Evolutionary conservation across 2,113 vertebrate species (phyloP).

Genomic region (Castor canadensis): DNA sequence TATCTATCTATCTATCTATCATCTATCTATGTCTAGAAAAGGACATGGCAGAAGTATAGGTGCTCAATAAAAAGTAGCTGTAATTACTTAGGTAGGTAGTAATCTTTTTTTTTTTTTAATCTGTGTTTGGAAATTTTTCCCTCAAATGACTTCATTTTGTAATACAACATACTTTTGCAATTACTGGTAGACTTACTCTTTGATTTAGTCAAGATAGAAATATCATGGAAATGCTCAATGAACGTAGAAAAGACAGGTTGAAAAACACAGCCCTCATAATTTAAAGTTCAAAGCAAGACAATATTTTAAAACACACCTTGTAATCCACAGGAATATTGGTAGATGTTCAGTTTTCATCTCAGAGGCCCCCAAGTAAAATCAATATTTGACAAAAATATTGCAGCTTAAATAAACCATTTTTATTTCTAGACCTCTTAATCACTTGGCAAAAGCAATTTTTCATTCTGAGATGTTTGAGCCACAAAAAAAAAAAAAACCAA

Average conservation of each 20-base stretch:
- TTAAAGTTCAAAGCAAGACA: slow-evolving; percentile 23
- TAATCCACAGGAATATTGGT: background rate
- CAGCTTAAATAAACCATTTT: background rate
- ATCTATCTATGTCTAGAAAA: background rate
- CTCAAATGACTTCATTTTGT: background rate
- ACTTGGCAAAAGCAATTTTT: background rate
- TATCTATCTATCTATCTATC: background rate
- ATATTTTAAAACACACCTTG: background rate
- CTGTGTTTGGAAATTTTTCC: background rate
- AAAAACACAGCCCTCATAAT: background rate
- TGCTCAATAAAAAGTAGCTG: background rate
- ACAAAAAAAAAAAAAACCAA: slow-evolving; percentile 29
- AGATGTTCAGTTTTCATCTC: background rate
- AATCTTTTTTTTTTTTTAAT: no score
- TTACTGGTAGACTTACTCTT: background rate
- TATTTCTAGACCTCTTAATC: background rate
- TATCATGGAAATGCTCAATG: background rate
- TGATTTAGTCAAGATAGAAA: slow-evolving; percentile 34
- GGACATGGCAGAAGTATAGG: background rate
- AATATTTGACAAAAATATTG: background rate
- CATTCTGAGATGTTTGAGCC: background rate
- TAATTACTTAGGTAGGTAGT: background rate
- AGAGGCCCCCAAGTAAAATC: background rate
- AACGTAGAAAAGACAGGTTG: background rate
- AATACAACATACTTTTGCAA: background rate